Conservation (phyloP, 2,797 vertebrate genomes). For the Bufotes viridis region DNA sequence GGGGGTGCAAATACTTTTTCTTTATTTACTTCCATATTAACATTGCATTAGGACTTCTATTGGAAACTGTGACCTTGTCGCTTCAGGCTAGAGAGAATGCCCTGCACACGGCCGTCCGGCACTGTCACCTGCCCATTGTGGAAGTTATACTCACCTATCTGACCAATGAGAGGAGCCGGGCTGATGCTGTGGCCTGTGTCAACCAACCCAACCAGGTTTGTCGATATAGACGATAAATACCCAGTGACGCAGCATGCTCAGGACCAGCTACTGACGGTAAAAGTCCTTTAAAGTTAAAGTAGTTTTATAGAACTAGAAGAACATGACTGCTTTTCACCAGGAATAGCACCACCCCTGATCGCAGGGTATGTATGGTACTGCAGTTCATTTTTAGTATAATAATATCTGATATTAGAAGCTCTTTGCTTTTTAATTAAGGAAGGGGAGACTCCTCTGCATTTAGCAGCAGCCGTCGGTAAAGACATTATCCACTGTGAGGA, state of each 20-base stretch:
- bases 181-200: conserved; percentile 65
- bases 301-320: no score
- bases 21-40: neutral
- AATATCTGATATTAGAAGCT: neutral
- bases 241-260: neutral
- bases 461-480: conserved; percentile 67
- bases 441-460: conserved; percentile 68
- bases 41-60: neutral
- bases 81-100: conserved; percentile 67
- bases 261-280: neutral
- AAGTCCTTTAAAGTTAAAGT: no score
- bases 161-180: conserved; percentile 63
- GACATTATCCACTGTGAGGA: conserved; percentile 62
- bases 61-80: neutral
- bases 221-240: neutral
- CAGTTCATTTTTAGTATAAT: no score
- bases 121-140: conserved; percentile 68
- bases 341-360: no score
- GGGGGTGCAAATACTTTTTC: no score
- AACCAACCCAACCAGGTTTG: conserved; percentile 67
- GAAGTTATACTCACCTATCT: conserved; percentile 67
- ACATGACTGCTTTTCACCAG: no score
- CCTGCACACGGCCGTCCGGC: conserved; percentile 69
- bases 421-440: conserved; percentile 37
- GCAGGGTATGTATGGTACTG: no score